Base-by-base conservation (phyloP, 2,888 invertebrate species). In the Pristionchus mayeri region DNA sequence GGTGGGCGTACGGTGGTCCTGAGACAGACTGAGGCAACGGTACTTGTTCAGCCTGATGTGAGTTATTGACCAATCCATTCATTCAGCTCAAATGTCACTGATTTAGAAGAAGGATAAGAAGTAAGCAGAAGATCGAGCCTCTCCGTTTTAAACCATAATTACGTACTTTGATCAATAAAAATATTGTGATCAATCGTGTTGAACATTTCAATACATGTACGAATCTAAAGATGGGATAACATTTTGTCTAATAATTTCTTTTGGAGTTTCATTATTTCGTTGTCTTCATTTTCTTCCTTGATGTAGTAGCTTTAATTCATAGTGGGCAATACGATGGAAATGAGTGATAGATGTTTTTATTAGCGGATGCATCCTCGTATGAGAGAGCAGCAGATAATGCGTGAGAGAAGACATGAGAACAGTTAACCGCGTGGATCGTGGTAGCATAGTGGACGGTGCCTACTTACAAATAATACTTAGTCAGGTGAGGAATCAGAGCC, bases 391-490 rank as follows among this genome's bases (percentile, higher is more conserved):
- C 67, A 67, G 27, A 67, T 34, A 37, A 67, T 67, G 67, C 67
- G 34, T 67, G 67, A 67, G 67, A 34, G 34, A 18, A 67, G 21
- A 67, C 34, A 67, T 67, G 57, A 67, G 21, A 37, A 67, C 18
- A 67, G 37, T 67, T 67, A 67, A 67, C 67, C 67, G 67, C 37
- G 37, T 67, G 34, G 34, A 67, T 67, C 67, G 37, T 63, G 30
- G 18, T 67, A 57, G 27, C 67, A 67, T 67, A 67, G 37, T 67
- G 67, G 37, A 27, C 67, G 16, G 67, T 67, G 67, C 67, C 67
- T 67, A 67, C 13, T 67, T 67, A 67, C 67, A 67, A 67, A 67
- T 67, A 67, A 67, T 67, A 67, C 67, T 67, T 67, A 67, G 34
- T 67, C 34, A 37, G 21, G 37, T 67, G 67, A 37, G 67, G 67